phyloP scores from a whole-genome alignment of 2,888 invertebrate species.

The Polymixis flavicincta region DNA sequence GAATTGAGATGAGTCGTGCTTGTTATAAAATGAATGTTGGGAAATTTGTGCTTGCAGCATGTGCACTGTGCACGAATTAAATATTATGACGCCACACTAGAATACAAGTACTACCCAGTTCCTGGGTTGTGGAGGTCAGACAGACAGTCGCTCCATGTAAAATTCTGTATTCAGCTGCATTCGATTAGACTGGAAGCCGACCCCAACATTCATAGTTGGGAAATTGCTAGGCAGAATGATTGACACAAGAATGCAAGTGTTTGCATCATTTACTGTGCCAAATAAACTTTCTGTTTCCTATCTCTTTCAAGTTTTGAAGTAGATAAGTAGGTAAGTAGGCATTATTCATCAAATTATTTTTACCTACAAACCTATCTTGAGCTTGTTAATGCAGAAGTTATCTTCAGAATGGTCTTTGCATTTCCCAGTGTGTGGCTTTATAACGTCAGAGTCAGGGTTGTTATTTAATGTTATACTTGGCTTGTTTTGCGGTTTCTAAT shows the following conservation, averaged over 20 bases:
- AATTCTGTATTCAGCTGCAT: too few relatives aligned
- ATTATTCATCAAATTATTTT: too few relatives aligned
- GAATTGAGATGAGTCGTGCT: constrained; percentile 14
- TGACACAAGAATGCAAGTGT: not conserved
- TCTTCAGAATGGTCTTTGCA: not conserved
- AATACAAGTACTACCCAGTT: not conserved
- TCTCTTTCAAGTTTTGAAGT: not conserved
- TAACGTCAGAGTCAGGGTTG: constrained; percentile 8
- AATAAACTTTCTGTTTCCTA: not conserved
- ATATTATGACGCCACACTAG: too few relatives aligned
- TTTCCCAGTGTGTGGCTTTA: constrained; percentile 3
- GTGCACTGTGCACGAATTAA: not conserved
- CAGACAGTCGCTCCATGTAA: too few relatives aligned
- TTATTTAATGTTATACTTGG: constrained; percentile 12
- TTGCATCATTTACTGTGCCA: not conserved
- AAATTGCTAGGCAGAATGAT: too few relatives aligned
- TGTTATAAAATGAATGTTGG: not conserved
- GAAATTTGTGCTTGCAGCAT: not conserved
- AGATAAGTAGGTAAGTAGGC: not conserved
- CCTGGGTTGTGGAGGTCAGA: too few relatives aligned
- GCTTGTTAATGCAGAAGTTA: not conserved
- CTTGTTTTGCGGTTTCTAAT: constrained; percentile 23
- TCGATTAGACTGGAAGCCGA: too few relatives aligned
- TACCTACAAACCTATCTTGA: not conserved
- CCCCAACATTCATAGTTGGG: too few relatives aligned